Evolutionary conservation across 2,797 vertebrate species (phyloP).

Genomic region (Sebastes paucispinis): DNA sequence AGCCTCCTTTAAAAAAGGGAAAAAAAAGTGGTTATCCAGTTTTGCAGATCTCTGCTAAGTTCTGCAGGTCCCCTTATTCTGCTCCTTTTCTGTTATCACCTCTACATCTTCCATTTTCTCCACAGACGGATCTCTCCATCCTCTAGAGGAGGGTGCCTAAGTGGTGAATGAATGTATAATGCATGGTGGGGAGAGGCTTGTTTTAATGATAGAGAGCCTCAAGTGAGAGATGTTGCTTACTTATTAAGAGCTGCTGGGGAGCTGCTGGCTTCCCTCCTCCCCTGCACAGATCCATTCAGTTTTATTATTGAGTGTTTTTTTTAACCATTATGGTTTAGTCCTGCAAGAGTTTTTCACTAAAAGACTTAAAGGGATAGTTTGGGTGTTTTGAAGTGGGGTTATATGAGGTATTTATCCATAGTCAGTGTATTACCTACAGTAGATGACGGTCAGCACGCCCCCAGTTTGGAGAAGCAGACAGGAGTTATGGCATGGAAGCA

Average conservation of each 20-base stretch:
- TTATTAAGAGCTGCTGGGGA: conserved; percentile 41
- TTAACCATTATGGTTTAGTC: not conserved
- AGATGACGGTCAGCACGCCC: too few relatives aligned
- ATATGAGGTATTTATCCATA: too few relatives aligned
- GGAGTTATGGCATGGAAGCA: too few relatives aligned
- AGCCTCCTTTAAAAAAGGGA: not conserved
- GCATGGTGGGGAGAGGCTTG: conserved; percentile 45
- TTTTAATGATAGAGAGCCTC: conserved; percentile 50
- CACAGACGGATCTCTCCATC: conserved; percentile 7
- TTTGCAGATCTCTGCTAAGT: conserved; percentile 14
- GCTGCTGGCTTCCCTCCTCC: conserved; percentile 14
- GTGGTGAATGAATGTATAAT: conserved; percentile 62
- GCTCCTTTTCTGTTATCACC: conserved; percentile 5
- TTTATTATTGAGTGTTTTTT: conserved; percentile 3
- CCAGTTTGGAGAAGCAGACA: too few relatives aligned
- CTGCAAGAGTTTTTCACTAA: not conserved
- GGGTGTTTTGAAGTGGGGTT: too few relatives aligned
- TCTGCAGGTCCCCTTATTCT: not conserved
- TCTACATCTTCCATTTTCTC: conserved; percentile 21
- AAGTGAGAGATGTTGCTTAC: conserved; percentile 46
- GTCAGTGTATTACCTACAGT: too few relatives aligned
- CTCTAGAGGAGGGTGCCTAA: conserved; percentile 36
- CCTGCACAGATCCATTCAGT: conserved; percentile 20
- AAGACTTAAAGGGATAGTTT: not conserved
- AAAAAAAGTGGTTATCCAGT: conserved; percentile 7